Evolutionary conservation across 2,888 invertebrate genomes (phyloP).

Genomic region (Halictus ligatus): DNA sequence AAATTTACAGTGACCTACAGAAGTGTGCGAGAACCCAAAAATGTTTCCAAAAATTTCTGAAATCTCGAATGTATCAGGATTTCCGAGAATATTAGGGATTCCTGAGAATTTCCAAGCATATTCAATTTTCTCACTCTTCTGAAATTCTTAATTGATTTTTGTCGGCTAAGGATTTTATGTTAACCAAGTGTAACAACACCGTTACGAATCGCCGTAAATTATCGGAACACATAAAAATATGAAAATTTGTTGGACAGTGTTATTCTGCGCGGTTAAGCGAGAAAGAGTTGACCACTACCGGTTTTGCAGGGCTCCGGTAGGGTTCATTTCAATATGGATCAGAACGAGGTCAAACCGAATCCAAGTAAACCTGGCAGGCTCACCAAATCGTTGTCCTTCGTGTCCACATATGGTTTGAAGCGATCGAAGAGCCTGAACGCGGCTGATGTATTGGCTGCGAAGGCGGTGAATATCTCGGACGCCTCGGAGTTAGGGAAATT

Average conservation of each 20-base stretch:
- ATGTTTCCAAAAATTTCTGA: too few species aligned
- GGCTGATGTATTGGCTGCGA: constrained; percentile 88
- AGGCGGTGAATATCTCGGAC: constrained; percentile 86
- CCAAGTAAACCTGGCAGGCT: constrained; percentile 79
- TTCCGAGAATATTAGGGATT: too few species aligned
- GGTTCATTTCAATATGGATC: constrained; percentile 80
- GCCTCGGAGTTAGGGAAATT: constrained; percentile 92
- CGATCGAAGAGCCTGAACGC: constrained; percentile 93
- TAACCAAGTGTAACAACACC: background rate
- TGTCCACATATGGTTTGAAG: constrained; percentile 86
- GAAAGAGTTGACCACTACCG: background rate
- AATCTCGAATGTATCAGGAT: too few species aligned
- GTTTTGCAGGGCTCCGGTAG: constrained; percentile 74
- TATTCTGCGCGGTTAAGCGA: background rate
- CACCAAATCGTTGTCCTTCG: constrained; percentile 81
- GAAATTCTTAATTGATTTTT: background rate
- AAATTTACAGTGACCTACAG: background rate
- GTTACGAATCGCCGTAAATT: background rate
- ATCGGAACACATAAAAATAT: background rate
- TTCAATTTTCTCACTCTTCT: too few species aligned
- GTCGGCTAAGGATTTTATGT: background rate
- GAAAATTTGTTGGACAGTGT: background rate
- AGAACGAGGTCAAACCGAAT: constrained; percentile 63
- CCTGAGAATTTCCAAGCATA: too few species aligned
- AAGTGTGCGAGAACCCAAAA: too few species aligned